Evolutionary conservation across 2,888 invertebrate genomes (phyloP).

Genomic region (Ophioninae sp.): DNA sequence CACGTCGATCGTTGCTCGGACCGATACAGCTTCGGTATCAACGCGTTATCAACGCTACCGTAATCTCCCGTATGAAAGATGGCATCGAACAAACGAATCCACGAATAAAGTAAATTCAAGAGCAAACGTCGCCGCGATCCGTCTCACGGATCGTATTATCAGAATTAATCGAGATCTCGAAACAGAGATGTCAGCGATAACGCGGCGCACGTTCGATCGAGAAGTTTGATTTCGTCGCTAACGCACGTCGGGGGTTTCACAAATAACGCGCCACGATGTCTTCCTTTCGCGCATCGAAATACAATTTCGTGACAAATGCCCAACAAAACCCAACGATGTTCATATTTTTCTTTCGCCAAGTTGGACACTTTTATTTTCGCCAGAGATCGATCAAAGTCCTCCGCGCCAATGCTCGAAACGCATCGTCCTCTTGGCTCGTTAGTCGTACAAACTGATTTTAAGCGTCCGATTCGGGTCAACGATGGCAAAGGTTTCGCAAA

Average conservation of each 20-base stretch:
- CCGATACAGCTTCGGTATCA: background rate
- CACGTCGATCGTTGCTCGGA: background rate
- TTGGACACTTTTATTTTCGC: no score
- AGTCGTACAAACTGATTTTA: no score
- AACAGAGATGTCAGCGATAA: background rate
- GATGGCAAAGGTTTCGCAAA: background rate
- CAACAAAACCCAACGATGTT: no score
- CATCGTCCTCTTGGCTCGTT: no score
- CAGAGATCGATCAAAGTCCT: no score
- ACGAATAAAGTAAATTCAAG: background rate
- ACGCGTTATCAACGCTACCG: background rate
- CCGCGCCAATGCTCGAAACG: no score
- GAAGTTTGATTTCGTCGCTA: background rate
- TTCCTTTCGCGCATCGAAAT: no score
- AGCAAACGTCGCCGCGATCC: background rate
- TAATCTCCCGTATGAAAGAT: background rate
- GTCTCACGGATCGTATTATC: slow-evolving; percentile 6
- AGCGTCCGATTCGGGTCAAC: no score
- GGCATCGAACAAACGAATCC: background rate
- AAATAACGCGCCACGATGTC: no score
- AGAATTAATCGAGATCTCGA: background rate
- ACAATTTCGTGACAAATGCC: no score
- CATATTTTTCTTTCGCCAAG: no score
- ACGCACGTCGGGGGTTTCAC: background rate
- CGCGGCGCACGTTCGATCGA: background rate